phyloP scores from a whole-genome alignment of 2,797 vertebrate species.

The Acomys russatus region DNA sequence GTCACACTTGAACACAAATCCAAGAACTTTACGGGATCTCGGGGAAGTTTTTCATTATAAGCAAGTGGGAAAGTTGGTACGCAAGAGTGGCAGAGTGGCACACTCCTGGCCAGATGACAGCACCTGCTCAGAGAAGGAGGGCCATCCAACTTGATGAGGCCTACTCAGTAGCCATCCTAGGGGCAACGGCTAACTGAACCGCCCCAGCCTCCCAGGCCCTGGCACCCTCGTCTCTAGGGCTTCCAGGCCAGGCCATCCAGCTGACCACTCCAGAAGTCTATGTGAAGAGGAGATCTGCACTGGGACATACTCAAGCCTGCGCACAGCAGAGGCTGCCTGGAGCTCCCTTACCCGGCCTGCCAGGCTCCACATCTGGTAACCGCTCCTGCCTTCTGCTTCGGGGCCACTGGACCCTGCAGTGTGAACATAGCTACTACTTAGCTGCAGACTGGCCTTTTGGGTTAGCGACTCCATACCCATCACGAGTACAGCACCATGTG shows the following conservation, averaged over 20 bases:
- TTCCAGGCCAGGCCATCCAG: background rate
- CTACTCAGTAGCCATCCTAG: background rate
- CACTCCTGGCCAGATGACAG: background rate
- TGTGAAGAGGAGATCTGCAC: background rate
- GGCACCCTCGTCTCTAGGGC: background rate
- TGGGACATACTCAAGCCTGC: background rate
- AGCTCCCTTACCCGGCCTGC: background rate
- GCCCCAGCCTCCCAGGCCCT: background rate
- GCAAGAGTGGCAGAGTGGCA: constrained; percentile 13
- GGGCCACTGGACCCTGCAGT: background rate
- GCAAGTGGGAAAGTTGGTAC: background rate
- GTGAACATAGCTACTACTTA: background rate
- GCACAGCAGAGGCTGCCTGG: background rate
- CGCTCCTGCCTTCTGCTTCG: background rate
- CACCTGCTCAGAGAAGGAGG: background rate
- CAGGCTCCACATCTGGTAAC: background rate
- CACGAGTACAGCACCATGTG: background rate
- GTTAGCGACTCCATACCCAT: background rate
- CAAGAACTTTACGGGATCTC: constrained; percentile 60
- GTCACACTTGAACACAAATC: constrained; percentile 43
- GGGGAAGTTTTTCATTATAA: constrained; percentile 56
- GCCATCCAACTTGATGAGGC: background rate
- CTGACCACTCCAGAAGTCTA: background rate
- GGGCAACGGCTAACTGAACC: background rate
- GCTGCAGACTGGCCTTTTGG: background rate